Base-by-base conservation (phyloP, 2,888 invertebrate genomes). In the Plagodis dolabraria region DNA sequence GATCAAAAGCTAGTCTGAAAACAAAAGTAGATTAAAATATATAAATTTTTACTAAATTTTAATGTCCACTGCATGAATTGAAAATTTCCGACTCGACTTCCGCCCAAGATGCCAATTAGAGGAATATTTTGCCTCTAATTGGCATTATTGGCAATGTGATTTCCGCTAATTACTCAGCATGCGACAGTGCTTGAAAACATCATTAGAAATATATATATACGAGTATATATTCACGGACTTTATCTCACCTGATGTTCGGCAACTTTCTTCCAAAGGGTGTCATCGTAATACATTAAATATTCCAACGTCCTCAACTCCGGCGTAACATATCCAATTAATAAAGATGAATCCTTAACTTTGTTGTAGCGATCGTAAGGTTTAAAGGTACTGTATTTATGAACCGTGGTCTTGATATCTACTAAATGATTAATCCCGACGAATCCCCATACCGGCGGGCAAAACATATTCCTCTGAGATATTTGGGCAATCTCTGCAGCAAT, bases 381-480 rank as follows among this genome's bases (percentile, higher is more conserved):
- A 72, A 92, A 93, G 43, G 89, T 78, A 65, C 93, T 84, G 60
- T 92, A 93, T 72, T 87, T 91, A 69, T 94, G 93, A 50, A 94
- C 72, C n/a, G 93, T 93, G 45, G 91, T 93, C 57, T 80, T 82
- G 11, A 94, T 75, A 75, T 95, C 95, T 6, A 94, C 87, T 56
- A 93, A 87, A 40, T 93, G 89, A 70, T 93, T 93, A 33, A 93
- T 76, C 10, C 94, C 94, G 35, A 94, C 85, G 67, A 93, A 95
- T 7, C 95, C 95, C 95, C 95, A 95, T 6, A 95, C 94, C 36
- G 95, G 94, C 7, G 95, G 94, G 56, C 93, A 94, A 72, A 92
- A 92, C 70, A 95, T 89, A 69, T 92, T 86, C 68, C 80, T 80
- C 58, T 92, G 66, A 0, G 92, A 87, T 9, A 94, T 76, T 71